Conservation (phyloP, 2,113 vertebrate genomes). For the Aphelocoma coerulescens region DNA sequence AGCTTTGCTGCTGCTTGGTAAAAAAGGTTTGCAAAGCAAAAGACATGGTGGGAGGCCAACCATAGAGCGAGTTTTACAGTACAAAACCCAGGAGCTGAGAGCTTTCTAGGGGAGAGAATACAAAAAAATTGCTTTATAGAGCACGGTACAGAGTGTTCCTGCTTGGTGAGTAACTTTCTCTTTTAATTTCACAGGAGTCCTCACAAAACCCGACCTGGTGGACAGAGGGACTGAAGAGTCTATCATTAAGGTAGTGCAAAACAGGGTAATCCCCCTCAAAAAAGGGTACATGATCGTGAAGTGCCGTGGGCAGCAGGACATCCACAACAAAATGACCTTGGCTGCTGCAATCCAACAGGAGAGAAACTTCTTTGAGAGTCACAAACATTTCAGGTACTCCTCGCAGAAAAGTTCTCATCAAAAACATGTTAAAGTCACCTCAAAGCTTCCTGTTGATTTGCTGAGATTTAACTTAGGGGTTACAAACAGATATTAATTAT, state of each 20-base stretch:
- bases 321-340: conserved; percentile 70
- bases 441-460: not conserved
- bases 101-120: not conserved
- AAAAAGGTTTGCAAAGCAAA: not conserved
- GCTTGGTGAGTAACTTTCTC: not conserved
- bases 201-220: conserved; percentile 89
- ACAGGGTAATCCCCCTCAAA: conserved; percentile 75
- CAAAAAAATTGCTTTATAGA: not conserved
- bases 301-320: conserved; percentile 84
- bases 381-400: conserved; percentile 75
- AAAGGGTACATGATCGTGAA: conserved; percentile 92
- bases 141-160: rapidly evolving
- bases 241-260: conserved; percentile 74
- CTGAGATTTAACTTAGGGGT: not conserved
- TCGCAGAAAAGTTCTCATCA: not conserved
- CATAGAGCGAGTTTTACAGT: not conserved
- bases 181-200: conserved; percentile 74
- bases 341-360: conserved; percentile 77
- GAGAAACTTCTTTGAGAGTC: conserved; percentile 77
- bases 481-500: not conserved
- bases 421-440: not conserved
- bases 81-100: not conserved
- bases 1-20: not conserved
- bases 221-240: conserved; percentile 82
- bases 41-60: not conserved